Percentiles rank a stretch among this genome's conserved stretches.
Evolutionary conservation across 2,797 vertebrate genomes (phyloP).

Genomic region (Urosaurus nigricauda): DNA sequence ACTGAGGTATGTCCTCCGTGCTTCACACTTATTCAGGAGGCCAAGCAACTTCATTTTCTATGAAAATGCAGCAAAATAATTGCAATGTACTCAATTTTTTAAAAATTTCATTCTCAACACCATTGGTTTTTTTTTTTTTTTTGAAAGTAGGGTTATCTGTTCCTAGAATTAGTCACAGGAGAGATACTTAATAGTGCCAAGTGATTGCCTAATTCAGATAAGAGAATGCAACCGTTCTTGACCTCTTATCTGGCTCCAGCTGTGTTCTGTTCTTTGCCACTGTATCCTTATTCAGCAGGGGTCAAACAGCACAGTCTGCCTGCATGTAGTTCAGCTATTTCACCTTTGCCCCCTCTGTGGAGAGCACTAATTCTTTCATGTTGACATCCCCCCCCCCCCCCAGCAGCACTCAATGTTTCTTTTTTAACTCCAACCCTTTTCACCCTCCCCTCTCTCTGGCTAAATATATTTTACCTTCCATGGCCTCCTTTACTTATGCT

Average conservation of each 20-base stretch:
- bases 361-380: neutral
- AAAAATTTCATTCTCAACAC: neutral
- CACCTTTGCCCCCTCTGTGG: neutral
- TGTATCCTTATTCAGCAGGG: conserved; percentile 31
- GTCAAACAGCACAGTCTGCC: conserved; percentile 24
- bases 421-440: neutral
- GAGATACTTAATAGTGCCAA: conserved; percentile 1
- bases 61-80: neutral
- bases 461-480: neutral
- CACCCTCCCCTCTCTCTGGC: too few species aligned
- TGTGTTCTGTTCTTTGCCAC: neutral
- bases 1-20: too few species aligned
- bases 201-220: conserved; percentile 19
- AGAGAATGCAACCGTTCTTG: conserved; percentile 38
- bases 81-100: neutral
- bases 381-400: neutral
- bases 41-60: neutral
- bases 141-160: neutral
- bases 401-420: neutral
- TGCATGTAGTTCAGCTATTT: neutral
- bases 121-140: too few species aligned
- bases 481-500: neutral
- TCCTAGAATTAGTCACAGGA: conserved; percentile 47
- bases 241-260: neutral
- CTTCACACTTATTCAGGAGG: too few species aligned